Evolutionary conservation across 2,797 vertebrate genomes (phyloP).

Genomic region (Xenentodon cancila): DNA sequence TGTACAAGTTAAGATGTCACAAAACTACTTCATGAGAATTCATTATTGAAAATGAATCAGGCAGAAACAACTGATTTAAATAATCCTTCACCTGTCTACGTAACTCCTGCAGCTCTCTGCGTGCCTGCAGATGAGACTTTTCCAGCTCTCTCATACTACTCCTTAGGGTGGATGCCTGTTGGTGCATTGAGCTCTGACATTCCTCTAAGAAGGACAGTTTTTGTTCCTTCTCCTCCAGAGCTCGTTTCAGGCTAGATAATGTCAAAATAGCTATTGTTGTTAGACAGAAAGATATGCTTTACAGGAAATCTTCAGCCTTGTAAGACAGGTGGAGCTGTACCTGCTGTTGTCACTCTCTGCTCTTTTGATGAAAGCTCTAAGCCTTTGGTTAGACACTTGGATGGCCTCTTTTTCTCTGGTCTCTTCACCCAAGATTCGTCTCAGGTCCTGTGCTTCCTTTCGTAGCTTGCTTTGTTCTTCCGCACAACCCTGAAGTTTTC

Average conservation of each 20-base stretch:
- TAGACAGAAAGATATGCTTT: not conserved
- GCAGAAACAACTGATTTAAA: conserved; percentile 18
- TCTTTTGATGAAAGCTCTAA: conserved; percentile 77
- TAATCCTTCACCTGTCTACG: conserved; percentile 81
- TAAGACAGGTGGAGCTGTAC: conserved; percentile 67
- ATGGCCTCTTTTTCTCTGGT: conserved; percentile 81
- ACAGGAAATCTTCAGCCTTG: not conserved
- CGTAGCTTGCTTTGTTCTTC: conserved; percentile 74
- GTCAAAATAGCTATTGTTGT: not conserved
- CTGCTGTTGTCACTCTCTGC: conserved; percentile 85
- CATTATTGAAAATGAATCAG: conserved; percentile 34
- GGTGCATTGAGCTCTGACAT: conserved; percentile 68
- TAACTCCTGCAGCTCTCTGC: conserved; percentile 82
- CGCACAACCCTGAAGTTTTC: conserved; percentile 73
- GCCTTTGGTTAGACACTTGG: conserved; percentile 81
- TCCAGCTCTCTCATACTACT: conserved; percentile 79
- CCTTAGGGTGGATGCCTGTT: conserved; percentile 76
- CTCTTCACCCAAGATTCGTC: conserved; percentile 71
- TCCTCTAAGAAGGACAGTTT: conserved; percentile 79
- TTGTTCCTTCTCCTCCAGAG: conserved; percentile 83
- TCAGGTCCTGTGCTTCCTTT: conserved; percentile 80
- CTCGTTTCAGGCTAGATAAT: conserved; percentile 77
- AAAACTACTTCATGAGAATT: conserved; percentile 18
- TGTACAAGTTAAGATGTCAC: conserved; percentile 49
- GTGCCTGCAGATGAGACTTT: conserved; percentile 71